phyloP scores from a whole-genome alignment of 1,140 invertebrate genomes.

The Platyscapa corneri region DNA sequence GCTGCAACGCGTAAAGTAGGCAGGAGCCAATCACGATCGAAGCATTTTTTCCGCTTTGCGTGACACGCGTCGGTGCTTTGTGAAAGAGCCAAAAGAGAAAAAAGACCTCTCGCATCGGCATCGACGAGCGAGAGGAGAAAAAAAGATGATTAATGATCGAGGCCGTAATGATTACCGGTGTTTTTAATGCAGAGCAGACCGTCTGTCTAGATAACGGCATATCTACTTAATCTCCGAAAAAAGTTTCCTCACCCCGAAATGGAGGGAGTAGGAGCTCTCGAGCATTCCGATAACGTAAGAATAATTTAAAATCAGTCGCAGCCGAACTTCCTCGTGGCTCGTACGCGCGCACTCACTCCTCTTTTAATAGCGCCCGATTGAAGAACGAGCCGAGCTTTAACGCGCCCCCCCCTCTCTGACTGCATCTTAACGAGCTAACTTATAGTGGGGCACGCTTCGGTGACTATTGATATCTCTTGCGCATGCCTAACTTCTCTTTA shows the following conservation, averaged over 20 bases:
- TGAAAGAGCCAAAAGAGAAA: not conserved
- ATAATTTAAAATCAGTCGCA: conserved; percentile 33
- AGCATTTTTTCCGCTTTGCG: not conserved
- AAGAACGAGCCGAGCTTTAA: not conserved
- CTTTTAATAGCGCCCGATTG: not conserved
- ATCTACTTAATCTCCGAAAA: not conserved
- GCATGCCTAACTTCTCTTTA: not conserved
- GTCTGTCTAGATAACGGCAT: not conserved
- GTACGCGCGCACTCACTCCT: too few species aligned
- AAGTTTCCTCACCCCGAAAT: too few species aligned
- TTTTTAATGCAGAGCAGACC: not conserved
- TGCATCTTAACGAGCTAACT: conserved; percentile 2
- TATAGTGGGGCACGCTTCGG: not conserved
- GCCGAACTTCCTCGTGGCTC: not conserved
- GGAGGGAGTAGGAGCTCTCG: not conserved
- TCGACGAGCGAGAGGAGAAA: not conserved
- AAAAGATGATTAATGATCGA: conserved; percentile 29
- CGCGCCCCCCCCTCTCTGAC: not conserved
- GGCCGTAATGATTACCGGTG: conserved; percentile 11
- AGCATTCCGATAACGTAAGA: not conserved
- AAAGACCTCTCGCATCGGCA: not conserved
- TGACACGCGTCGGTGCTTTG: not conserved
- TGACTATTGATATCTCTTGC: conserved; percentile 5
- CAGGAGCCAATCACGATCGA: not conserved
- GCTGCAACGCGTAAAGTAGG: not conserved